Evolutionary conservation across 2,113 vertebrate genomes (phyloP).

Genomic region (Jaculus jaculus): DNA sequence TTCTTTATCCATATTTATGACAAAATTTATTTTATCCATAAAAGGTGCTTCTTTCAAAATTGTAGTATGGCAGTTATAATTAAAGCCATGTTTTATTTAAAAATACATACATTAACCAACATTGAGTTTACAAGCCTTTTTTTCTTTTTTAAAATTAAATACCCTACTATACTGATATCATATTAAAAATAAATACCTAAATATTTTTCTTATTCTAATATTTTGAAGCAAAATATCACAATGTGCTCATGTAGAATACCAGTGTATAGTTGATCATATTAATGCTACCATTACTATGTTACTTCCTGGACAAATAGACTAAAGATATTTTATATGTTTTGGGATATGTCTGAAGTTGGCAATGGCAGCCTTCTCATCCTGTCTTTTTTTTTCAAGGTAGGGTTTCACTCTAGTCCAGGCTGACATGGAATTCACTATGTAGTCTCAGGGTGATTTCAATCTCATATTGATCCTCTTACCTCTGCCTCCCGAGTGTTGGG

Average conservation of each 20-base stretch:
- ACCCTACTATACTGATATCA: background rate
- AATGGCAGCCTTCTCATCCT: background rate
- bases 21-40: background rate
- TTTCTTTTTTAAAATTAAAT: background rate
- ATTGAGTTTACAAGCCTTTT: background rate
- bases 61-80: background rate
- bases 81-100: constrained; percentile 10
- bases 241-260: background rate
- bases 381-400: too few species aligned
- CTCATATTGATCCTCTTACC: too few species aligned
- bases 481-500: too few species aligned
- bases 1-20: background rate
- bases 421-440: too few species aligned
- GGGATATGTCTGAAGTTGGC: background rate
- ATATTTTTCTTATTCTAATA: background rate
- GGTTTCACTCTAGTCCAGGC: too few species aligned
- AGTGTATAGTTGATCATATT: background rate
- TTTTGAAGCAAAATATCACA: background rate
- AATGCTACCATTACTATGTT: background rate
- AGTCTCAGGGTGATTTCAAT: too few species aligned
- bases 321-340: background rate
- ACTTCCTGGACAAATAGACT: background rate
- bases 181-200: background rate
- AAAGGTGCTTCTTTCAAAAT: background rate
- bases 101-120: background rate